Evolutionary conservation across 2,888 invertebrate genomes (phyloP).

Genomic region (Leucania comma): DNA sequence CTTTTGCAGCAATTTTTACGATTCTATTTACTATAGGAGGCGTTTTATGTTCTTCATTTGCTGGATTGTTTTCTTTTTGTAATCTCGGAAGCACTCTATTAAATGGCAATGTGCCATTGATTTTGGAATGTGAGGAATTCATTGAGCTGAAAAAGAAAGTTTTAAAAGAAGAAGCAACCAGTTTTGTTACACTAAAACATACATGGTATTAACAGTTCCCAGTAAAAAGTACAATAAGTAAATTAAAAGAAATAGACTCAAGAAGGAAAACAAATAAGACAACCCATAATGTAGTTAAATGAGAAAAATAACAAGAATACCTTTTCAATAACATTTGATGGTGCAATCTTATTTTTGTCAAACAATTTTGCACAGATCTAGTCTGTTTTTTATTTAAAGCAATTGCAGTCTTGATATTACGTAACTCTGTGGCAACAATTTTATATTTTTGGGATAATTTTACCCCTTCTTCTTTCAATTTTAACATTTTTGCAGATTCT

Average conservation of each 20-base stretch:
- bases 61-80: constrained; percentile 85
- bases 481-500: constrained; percentile 85
- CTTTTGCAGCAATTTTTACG: constrained; percentile 71
- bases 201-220: constrained; percentile 37
- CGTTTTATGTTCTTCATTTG: constrained; percentile 70
- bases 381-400: constrained; percentile 85
- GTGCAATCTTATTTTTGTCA: constrained; percentile 82
- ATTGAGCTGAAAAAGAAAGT: constrained; percentile 78
- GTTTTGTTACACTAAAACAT: constrained; percentile 37
- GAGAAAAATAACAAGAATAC: constrained; percentile 69
- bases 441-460: constrained; percentile 85
- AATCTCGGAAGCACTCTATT: constrained; percentile 71
- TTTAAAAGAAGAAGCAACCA: constrained; percentile 60
- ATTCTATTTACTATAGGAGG: constrained; percentile 21
- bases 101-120: constrained; percentile 65
- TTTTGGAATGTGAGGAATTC: constrained; percentile 79
- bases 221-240: constrained; percentile 9
- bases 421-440: constrained; percentile 84
- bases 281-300: constrained; percentile 9
- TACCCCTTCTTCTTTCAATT: constrained; percentile 83
- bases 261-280: constrained; percentile 22
- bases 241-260: constrained; percentile 27
- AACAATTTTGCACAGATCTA: constrained; percentile 78
- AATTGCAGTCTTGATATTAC: constrained; percentile 84
- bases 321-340: constrained; percentile 86